Conservation (phyloP, 1,140 invertebrate species). For the Solen grandis region DNA sequence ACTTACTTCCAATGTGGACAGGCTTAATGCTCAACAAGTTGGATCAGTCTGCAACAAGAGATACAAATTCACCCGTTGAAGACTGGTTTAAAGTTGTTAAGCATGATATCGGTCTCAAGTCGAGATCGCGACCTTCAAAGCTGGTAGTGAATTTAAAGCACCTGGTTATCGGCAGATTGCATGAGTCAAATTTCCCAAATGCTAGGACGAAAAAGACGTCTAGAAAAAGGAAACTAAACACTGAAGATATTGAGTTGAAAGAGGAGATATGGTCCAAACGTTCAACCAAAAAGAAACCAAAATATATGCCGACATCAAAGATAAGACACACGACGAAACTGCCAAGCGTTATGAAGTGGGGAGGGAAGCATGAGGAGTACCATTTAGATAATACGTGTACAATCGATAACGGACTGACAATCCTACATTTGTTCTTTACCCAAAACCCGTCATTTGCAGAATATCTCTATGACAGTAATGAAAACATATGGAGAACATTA, state of each 20-base stretch:
- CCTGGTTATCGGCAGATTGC: neutral
- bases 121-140: neutral
- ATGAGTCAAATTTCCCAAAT: neutral
- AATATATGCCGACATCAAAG: neutral
- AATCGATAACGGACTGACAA: neutral
- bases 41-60: neutral
- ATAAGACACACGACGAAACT: neutral
- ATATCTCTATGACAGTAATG: neutral
- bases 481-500: neutral
- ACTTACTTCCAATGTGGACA: neutral
- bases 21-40: neutral
- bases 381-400: slow-evolving; percentile 3
- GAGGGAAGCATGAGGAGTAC: neutral
- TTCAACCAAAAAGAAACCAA: neutral
- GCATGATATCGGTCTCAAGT: neutral
- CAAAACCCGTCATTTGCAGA: neutral
- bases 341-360: neutral
- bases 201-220: neutral
- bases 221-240: neutral
- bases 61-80: slow-evolving; percentile 9
- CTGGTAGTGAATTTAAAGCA: neutral
- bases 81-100: slow-evolving; percentile 7
- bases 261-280: slow-evolving; percentile 3
- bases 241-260: neutral
- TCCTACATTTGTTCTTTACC: neutral